phyloP scores from a whole-genome alignment of 2,888 invertebrate species.

The Leptodirus hochenwartii region DNA sequence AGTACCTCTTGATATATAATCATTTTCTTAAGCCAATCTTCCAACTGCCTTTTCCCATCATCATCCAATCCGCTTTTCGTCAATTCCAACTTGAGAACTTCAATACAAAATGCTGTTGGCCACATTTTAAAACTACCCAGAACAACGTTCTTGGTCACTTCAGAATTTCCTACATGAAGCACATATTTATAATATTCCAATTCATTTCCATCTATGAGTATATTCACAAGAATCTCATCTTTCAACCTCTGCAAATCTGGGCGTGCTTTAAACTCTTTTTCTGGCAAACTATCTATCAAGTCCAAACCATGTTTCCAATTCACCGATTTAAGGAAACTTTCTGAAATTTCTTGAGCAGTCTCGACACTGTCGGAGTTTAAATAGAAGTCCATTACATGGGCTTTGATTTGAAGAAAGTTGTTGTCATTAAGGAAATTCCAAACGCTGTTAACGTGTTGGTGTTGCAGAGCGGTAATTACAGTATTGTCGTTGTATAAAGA shows the following conservation, averaged over 20 bases:
- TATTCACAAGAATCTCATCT: constrained; percentile 31
- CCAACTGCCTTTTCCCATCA: constrained; percentile 25
- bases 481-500: constrained; percentile 36
- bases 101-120: constrained; percentile 36
- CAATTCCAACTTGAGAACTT: constrained; percentile 31
- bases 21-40: constrained; percentile 40
- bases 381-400: constrained; percentile 10
- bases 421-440: constrained; percentile 14
- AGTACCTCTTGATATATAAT: constrained; percentile 42
- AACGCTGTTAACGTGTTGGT: constrained; percentile 26
- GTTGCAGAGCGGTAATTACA: constrained; percentile 38
- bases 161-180: constrained; percentile 31
- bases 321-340: constrained; percentile 18
- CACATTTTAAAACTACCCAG: constrained; percentile 34
- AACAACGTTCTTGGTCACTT: constrained; percentile 32
- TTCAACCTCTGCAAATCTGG: constrained; percentile 2
- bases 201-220: constrained; percentile 33
- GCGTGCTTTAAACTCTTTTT: constrained; percentile 18
- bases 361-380: constrained; percentile 16
- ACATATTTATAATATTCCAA: constrained; percentile 33
- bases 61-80: constrained; percentile 28
- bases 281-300: constrained; percentile 38
- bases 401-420: constrained; percentile 9
- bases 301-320: constrained; percentile 26
- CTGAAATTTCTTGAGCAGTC: constrained; percentile 19